Base-by-base conservation (phyloP, 2,888 invertebrate genomes). In the Subacronicta megacephala region DNA sequence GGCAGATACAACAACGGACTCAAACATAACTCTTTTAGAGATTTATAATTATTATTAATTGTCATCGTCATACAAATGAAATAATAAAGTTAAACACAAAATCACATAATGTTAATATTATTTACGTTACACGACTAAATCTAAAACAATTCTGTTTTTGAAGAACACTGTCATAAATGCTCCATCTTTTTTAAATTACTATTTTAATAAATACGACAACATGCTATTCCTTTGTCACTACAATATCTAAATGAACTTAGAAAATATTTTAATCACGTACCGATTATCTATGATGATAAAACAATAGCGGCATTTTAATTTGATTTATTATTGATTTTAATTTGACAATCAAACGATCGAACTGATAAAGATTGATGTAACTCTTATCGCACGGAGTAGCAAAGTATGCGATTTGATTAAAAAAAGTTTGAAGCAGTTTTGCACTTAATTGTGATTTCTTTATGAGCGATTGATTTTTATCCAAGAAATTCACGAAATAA, bases 291-390 rank as follows among this genome's bases (percentile, higher is more conserved):
- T 20, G 4, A 13, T 35, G 78, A 78, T 82, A 74, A 20, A 46
- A 29, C 23, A 55, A 57, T 54, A 54, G 70, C 65, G 69, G 69
- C 54, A 45, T 67, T 70, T 64, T 40, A 54, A 46, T 62, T 40
- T 53, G 52, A 70, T 73, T 66, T 51, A 63, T 57, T 58, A 43
- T 55, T 46, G 41, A 55, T 41, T 51, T 60, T 69, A 42, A 43
- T 42, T 70, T 51, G 17, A 46, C 60, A 75, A 80, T 81, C 77
- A 33, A n/a, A 45, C 31, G 65, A 79, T 81, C 68, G 35, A 20
- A 41, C 23, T 51, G 81, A 80, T 81, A 68, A 63, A 3, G 20
- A n/a, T 44, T 47, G 16, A 37, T 64, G 65, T 64, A 50, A 46
- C 26, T 33, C 13, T 50, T 69, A 65, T 50, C 54, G 42, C 26